Percentiles rank a stretch among this genome's conserved stretches.
phyloP scores from a whole-genome alignment of 2,113 vertebrate species.

The Trachemys scripta region DNA sequence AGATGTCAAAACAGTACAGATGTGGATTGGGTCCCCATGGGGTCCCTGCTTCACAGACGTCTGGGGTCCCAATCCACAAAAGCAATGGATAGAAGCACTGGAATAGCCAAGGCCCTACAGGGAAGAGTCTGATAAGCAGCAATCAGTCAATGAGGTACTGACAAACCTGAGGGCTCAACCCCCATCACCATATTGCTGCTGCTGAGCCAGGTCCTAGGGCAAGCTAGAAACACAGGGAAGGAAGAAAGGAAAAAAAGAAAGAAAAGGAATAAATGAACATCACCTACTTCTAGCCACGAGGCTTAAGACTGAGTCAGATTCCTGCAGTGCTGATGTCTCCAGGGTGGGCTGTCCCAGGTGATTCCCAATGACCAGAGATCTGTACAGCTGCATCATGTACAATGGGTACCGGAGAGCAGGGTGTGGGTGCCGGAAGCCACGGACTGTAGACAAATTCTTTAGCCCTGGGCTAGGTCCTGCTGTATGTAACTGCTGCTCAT shows the following conservation, averaged over 20 bases:
- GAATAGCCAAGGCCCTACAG: conserved; percentile 76
- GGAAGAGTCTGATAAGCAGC: conserved; percentile 68
- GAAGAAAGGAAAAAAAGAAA: not conserved
- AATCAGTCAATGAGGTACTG: conserved; percentile 4
- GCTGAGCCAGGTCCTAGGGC: not conserved
- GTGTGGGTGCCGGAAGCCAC: conserved; percentile 14
- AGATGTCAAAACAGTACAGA: conserved; percentile 78
- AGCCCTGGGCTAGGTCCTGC: not conserved
- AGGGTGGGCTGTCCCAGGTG: conserved; percentile 7
- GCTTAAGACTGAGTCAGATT: conserved; percentile 83
- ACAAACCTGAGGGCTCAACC: not conserved
- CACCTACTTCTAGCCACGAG: conserved; percentile 85
- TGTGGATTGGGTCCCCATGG: conserved; percentile 80
- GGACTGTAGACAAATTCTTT: not conserved
- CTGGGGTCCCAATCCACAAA: conserved; percentile 85
- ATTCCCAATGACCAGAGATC: conserved; percentile 67
- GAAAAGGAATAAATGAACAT: not conserved
- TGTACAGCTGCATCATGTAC: conserved; percentile 90
- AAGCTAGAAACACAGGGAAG: not conserved
- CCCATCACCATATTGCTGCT: not conserved
- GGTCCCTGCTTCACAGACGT: conserved; percentile 68
- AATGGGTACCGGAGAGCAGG: conserved; percentile 71
- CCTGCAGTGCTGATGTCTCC: conserved; percentile 45
- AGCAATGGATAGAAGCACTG: conserved; percentile 75
- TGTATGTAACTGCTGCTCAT: not conserved